These are phyloP conservation scores for Radopholus similis DNA, from an alignment of 1,140 invertebrate species.

Conservation along the genomic window DNA sequence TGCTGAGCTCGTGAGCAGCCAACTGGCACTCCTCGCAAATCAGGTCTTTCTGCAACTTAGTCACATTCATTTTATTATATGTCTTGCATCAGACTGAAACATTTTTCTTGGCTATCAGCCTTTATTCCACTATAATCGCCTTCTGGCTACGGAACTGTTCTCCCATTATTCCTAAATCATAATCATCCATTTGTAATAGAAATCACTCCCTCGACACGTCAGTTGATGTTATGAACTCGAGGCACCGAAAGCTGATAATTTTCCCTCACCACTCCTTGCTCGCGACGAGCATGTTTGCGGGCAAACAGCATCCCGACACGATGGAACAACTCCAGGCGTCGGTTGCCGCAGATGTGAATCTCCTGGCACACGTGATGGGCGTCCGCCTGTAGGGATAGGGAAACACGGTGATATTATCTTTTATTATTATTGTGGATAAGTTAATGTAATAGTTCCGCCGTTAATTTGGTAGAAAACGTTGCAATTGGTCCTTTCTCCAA, in stretches of 20 bases:
- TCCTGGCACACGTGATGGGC: constrained; percentile 46
- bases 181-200: too few species aligned
- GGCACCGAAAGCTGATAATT: too few species aligned
- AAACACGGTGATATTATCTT: background rate
- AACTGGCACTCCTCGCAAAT: constrained; percentile 59
- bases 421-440: too few species aligned
- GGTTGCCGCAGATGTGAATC: constrained; percentile 52
- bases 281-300: constrained; percentile 43
- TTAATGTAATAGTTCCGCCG: too few species aligned
- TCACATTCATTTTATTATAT: constrained; percentile 2
- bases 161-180: too few species aligned
- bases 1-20: constrained; percentile 49
- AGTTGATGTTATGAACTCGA: too few species aligned
- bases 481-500: too few species aligned
- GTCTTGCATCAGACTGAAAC: background rate
- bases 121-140: background rate
- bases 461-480: too few species aligned
- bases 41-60: constrained; percentile 45
- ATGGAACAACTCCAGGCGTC: constrained; percentile 53
- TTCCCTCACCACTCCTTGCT: too few species aligned
- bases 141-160: too few species aligned
- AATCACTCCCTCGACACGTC: too few species aligned
- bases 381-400: constrained; percentile 34
- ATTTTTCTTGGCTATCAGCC: constrained; percentile 12
- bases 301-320: constrained; percentile 51